Percentiles rank a stretch among this genome's conserved stretches.
phyloP scores from a whole-genome alignment of 2,888 invertebrate species.

The Ptycholaimellus sp. region DNA sequence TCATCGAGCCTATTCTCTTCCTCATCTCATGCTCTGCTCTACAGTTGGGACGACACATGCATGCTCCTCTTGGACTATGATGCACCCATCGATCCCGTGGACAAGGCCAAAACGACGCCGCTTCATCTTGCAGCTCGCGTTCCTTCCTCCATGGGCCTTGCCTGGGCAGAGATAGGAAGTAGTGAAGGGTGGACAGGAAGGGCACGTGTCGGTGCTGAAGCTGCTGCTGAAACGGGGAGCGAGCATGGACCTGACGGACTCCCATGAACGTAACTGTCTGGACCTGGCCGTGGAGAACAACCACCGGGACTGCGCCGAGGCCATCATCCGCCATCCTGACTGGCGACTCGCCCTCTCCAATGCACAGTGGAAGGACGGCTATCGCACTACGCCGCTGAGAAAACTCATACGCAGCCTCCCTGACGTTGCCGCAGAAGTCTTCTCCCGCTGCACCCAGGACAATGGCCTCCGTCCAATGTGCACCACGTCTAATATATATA shows the following conservation, averaged over 20 bases:
- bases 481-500: too few species aligned
- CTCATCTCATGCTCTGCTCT: too few species aligned
- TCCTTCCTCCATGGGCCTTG: constrained; percentile 2
- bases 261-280: constrained; percentile 27
- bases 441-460: too few species aligned
- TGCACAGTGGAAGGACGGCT: constrained; percentile 10
- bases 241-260: constrained; percentile 24
- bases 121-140: constrained; percentile 28
- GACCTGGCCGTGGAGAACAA: constrained; percentile 29
- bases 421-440: constrained; percentile 20
- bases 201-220: constrained; percentile 26
- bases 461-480: too few species aligned
- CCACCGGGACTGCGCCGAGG: too few species aligned
- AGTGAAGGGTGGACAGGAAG: too few species aligned
- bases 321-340: constrained; percentile 26
- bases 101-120: constrained; percentile 25
- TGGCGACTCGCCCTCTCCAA: constrained; percentile 30
- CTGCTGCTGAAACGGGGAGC: constrained; percentile 27
- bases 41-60: too few species aligned
- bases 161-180: too few species aligned
- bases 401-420: constrained; percentile 32
- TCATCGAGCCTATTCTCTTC: too few species aligned
- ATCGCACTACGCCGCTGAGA: constrained; percentile 30
- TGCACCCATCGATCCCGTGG: constrained; percentile 25
- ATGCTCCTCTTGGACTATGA: too few species aligned